phyloP scores from a whole-genome alignment of 2,888 invertebrate genomes.

The Steromphala cineraria region DNA sequence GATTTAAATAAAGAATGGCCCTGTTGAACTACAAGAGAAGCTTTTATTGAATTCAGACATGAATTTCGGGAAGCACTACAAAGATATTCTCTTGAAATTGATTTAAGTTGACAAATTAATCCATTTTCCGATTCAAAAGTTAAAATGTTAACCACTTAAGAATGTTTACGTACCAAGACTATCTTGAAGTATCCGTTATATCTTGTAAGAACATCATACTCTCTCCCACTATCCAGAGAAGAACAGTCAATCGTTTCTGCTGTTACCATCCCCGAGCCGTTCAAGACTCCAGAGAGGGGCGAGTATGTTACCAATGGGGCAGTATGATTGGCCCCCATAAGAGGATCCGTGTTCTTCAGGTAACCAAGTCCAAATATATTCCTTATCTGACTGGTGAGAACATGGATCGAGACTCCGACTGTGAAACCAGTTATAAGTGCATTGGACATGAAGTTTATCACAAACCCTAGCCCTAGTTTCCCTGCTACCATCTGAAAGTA shows the following conservation, averaged over 20 bases:
- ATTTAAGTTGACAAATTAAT: too few species aligned
- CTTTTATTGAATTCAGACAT: too few species aligned
- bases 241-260: not conserved
- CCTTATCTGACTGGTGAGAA: constrained; percentile 83
- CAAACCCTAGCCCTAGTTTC: constrained; percentile 48
- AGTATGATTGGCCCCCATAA: not conserved
- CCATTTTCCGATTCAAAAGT: too few species aligned
- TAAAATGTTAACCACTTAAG: too few species aligned
- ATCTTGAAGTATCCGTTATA: constrained; percentile 20
- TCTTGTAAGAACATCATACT: not conserved
- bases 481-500: constrained; percentile 40
- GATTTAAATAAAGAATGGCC: too few species aligned
- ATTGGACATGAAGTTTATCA: constrained; percentile 54
- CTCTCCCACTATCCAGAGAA: not conserved
- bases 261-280: not conserved
- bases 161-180: not conserved
- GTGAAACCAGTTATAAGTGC: constrained; percentile 88
- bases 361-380: constrained; percentile 71
- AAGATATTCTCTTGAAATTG: too few species aligned
- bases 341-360: constrained; percentile 38
- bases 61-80: too few species aligned
- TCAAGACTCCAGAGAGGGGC: not conserved
- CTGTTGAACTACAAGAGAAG: too few species aligned
- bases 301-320: not conserved
- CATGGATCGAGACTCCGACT: constrained; percentile 88